phyloP scores from a whole-genome alignment of 2,797 vertebrate genomes.

The Acanthurus leucopareius region DNA sequence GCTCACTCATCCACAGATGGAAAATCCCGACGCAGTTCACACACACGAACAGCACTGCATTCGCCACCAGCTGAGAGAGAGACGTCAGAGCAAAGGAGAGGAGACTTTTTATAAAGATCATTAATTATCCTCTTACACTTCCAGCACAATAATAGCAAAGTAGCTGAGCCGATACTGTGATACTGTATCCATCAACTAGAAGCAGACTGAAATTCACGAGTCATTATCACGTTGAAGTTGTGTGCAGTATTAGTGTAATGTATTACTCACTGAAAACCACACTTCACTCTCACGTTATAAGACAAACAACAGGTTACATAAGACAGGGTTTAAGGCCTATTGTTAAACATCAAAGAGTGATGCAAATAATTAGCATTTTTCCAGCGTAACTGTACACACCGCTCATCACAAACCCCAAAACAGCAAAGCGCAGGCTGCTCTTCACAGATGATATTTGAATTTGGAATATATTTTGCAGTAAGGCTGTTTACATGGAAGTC shows the following conservation, averaged over 20 bases:
- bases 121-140: no score
- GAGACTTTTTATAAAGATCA: neutral
- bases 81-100: neutral
- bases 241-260: neutral
- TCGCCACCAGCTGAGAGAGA: slow-evolving; percentile 88
- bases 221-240: neutral
- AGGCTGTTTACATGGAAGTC: neutral
- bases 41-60: slow-evolving; percentile 88
- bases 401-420: slow-evolving; percentile 9
- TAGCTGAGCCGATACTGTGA: neutral
- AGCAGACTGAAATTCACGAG: neutral
- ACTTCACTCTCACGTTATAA: neutral
- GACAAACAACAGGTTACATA: neutral
- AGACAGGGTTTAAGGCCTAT: neutral
- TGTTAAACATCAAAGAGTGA: neutral
- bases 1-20: slow-evolving; percentile 88
- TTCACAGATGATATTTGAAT: slow-evolving; percentile 40
- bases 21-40: slow-evolving; percentile 90
- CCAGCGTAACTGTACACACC: neutral
- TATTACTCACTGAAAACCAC: neutral
- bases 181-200: neutral
- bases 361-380: slow-evolving; percentile 49
- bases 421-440: neutral
- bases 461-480: slow-evolving; percentile 1
- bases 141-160: neutral